Conservation (phyloP, 2,888 invertebrate species). For the Limulus polyphemus region DNA sequence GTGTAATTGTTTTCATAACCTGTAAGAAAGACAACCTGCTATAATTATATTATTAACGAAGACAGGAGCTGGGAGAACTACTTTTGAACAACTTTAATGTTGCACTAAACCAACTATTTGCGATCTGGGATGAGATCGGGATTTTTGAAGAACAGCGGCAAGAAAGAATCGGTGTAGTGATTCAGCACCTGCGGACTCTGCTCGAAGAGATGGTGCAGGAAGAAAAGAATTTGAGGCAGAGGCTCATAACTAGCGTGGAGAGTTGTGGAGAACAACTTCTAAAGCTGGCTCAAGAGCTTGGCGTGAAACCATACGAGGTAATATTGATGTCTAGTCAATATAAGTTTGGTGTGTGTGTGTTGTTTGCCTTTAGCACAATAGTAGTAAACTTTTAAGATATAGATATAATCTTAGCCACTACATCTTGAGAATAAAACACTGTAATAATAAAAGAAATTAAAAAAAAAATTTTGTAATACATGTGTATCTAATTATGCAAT, state of each 20-base stretch:
- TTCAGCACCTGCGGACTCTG: conserved; percentile 6
- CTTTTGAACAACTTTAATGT: not conserved
- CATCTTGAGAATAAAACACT: too few species aligned
- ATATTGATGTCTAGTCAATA: not conserved
- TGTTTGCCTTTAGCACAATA: too few species aligned
- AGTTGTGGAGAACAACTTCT: conserved; percentile 7
- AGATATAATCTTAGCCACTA: too few species aligned
- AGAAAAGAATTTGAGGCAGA: conserved; percentile 7
- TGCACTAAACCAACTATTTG: conserved; percentile 4
- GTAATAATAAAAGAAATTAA: too few species aligned
- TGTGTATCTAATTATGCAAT: too few species aligned
- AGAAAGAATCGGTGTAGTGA: conserved; percentile 3
- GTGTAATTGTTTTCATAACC: too few species aligned
- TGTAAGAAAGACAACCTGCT: too few species aligned
- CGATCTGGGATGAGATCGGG: conserved; percentile 10
- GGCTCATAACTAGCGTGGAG: conserved; percentile 5
- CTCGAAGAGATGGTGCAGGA: conserved; percentile 9
- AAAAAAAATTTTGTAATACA: too few species aligned
- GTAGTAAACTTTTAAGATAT: too few species aligned
- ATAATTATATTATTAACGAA: too few species aligned
- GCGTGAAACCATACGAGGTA: conserved; percentile 2
- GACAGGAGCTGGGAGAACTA: too few species aligned
- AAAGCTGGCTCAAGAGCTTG: conserved; percentile 4
- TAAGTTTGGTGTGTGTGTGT: too few species aligned
- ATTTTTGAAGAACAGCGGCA: conserved; percentile 4